Conservation (phyloP, 1,140 invertebrate genomes). For the Nylanderia fulva region DNA sequence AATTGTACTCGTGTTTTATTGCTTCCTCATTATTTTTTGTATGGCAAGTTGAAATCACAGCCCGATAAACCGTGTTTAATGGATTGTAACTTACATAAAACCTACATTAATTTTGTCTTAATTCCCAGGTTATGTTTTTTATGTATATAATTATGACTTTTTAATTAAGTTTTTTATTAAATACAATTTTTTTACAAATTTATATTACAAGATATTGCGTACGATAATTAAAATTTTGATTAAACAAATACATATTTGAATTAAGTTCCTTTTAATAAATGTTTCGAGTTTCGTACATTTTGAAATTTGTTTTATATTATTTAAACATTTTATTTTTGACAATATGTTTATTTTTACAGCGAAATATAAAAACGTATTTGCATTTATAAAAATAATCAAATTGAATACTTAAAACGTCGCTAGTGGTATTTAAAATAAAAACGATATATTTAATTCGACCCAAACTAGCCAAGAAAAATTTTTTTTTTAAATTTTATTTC, state of each 20-base stretch:
- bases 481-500: no score
- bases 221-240: not conserved
- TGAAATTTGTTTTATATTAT: not conserved
- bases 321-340: not conserved
- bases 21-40: slow-evolving; percentile 32
- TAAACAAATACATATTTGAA: not conserved
- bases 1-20: slow-evolving; percentile 35
- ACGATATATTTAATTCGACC: no score
- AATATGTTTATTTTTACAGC: not conserved
- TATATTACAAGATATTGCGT: not conserved
- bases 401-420: no score
- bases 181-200: not conserved
- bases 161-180: not conserved
- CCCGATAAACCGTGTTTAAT: slow-evolving; percentile 27
- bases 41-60: not conserved
- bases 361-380: not conserved
- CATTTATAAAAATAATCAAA: not conserved
- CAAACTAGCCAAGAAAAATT: no score
- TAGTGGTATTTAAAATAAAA: no score
- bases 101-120: not conserved
- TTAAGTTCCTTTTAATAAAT: not conserved
- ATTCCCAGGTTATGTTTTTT: not conserved
- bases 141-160: not conserved
- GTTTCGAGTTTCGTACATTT: not conserved
- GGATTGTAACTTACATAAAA: slow-evolving; percentile 24